Base-by-base conservation (phyloP, 2,113 vertebrate genomes). In the Stercorarius parasiticus region DNA sequence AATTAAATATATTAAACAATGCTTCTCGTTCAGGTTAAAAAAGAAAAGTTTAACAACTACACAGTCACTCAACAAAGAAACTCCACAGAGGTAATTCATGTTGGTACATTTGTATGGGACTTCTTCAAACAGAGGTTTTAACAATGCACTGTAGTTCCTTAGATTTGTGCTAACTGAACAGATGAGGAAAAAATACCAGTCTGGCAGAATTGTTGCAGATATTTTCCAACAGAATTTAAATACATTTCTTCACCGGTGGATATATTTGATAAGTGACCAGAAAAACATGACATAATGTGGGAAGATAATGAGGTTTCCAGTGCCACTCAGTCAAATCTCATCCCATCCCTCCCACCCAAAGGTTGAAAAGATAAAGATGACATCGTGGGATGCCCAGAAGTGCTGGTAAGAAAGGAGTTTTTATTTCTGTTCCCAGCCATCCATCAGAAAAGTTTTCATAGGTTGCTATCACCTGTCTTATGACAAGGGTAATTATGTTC, bases 1-100 rank as follows among this genome's bases (percentile, higher is more conserved):
- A 97, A 98, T 97, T 93, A 97, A 98, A 95, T 96, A 97, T 97
- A 97, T 96, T 93, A 95, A 97, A 90, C 82, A 94, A 95, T 85
- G 66, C 30, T 92, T 97, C 92, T 81, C 2, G 23, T 89, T 83
- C 85, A 92, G 56, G 73, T 93, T 88, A 65, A 77, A 91, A 95
- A 34, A 70, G 22, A 88, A 93, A 96, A 85, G 55, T 95, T 96
- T 86, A 95, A 90, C 72, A 96, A 82, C 79, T 84, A 59, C 59
- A 45, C 32, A 42, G 58, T 27, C 50, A 74, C 69, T 92, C 86
- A 85, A 84, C 58, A 94, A 95, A 96, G 84, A 88, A 93, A 64
- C 17, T 90, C 82, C 85, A 83, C 38, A 25, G 84, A 89, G 32
- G 15, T 76, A 88, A 96, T 89, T 65, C 92, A 88, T 43, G 52